Conservation (phyloP, 2,113 vertebrate species). For the Gasterosteus nipponicus region DNA sequence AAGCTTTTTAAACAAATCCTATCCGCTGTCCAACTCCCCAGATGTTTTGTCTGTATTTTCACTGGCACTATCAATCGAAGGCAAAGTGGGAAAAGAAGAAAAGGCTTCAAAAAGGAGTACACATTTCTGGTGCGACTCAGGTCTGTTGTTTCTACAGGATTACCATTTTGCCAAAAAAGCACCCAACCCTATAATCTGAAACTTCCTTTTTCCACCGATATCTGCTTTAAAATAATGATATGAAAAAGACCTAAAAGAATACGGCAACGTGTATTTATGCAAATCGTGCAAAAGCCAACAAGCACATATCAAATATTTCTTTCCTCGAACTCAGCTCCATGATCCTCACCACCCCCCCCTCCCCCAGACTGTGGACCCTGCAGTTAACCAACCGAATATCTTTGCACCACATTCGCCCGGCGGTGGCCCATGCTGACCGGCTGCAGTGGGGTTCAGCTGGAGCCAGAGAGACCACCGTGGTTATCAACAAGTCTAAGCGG, state of each 20-base stretch:
- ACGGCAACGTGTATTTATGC: conserved; percentile 54
- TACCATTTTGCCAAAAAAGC: conserved; percentile 30
- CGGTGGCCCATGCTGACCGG: conserved; percentile 51
- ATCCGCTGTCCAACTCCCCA: neutral
- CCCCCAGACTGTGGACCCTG: conserved; percentile 1
- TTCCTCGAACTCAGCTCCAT: conserved; percentile 49
- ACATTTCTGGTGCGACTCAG: conserved; percentile 24
- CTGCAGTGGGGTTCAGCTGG: conserved; percentile 46
- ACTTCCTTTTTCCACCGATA: conserved; percentile 50
- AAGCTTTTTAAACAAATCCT: too few relatives aligned
- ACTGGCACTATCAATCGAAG: conserved; percentile 1
- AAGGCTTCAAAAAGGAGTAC: conserved; percentile 18
- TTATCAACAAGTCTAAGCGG: conserved; percentile 46
- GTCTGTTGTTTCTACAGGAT: conserved; percentile 40
- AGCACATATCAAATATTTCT: conserved; percentile 46
- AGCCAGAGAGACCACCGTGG: conserved; percentile 66
- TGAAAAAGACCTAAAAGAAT: conserved; percentile 30
- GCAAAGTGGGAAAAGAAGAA: neutral
- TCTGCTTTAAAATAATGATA: conserved; percentile 53
- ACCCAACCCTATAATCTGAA: conserved; percentile 49
- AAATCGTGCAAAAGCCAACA: conserved; percentile 45
- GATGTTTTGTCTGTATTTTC: neutral
- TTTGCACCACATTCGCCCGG: conserved; percentile 12
- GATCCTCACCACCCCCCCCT: neutral
- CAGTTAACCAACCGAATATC: conserved; percentile 25